phyloP scores from a whole-genome alignment of 1,140 invertebrate genomes.

The Subanguina moxae region DNA sequence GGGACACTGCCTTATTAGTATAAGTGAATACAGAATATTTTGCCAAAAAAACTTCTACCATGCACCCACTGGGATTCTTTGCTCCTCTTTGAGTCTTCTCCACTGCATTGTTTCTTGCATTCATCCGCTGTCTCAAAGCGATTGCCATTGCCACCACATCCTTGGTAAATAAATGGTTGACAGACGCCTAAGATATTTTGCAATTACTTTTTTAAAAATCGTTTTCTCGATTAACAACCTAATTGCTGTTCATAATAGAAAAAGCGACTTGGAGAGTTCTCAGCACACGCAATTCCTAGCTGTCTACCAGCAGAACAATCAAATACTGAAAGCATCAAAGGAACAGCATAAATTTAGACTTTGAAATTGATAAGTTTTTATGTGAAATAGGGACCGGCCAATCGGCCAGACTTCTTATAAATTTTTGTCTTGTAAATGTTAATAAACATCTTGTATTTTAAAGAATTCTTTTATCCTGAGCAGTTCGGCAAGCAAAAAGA shows the following conservation, averaged over 20 bases:
- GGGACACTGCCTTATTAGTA: not conserved
- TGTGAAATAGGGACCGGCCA: no score
- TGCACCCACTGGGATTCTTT: slow-evolving; percentile 24
- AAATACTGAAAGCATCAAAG: not conserved
- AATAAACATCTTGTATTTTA: no score
- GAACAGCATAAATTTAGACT: no score
- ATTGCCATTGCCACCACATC: slow-evolving; percentile 28
- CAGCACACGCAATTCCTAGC: slow-evolving; percentile 21
- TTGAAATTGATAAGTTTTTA: no score
- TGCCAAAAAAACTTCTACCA: slow-evolving; percentile 11
- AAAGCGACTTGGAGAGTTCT: not conserved
- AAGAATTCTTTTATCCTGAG: no score
- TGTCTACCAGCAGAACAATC: slow-evolving; percentile 16
- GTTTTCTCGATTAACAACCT: not conserved
- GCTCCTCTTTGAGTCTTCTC: not conserved
- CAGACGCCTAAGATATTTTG: slow-evolving; percentile 21
- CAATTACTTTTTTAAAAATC: no score
- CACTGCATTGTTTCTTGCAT: slow-evolving; percentile 30
- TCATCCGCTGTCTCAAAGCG: slow-evolving; percentile 13
- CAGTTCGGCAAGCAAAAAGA: no score
- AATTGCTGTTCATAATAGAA: slow-evolving; percentile 25
- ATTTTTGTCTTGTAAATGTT: no score
- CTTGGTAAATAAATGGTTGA: slow-evolving; percentile 29
- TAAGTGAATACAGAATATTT: not conserved
- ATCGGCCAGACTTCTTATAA: no score